Evolutionary conservation across 2,888 invertebrate species (phyloP).

Genomic region (Galeruca laticollis): DNA sequence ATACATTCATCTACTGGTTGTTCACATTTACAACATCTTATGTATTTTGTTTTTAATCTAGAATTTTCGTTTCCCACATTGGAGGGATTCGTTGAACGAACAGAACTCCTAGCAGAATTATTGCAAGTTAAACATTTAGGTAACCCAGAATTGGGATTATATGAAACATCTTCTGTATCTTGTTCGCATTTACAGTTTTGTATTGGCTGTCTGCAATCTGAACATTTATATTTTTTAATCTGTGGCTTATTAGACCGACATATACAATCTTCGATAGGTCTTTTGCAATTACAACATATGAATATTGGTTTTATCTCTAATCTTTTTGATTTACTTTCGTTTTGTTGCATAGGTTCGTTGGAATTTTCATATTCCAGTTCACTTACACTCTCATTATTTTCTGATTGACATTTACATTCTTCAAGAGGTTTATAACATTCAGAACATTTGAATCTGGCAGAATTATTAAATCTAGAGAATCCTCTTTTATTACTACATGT

Average conservation of each 20-base stretch:
- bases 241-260: too few relatives aligned
- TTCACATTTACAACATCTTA: not conserved
- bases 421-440: slow-evolving; percentile 8
- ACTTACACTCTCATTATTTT: not conserved
- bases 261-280: not conserved
- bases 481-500: not conserved
- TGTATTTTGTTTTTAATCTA: not conserved
- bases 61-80: not conserved
- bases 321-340: not conserved
- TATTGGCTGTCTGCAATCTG: not conserved
- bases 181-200: not conserved
- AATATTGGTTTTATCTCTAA: not conserved
- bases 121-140: not conserved
- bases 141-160: not conserved
- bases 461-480: not conserved
- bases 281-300: not conserved
- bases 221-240: not conserved
- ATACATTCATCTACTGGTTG: not conserved
- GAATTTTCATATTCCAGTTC: not conserved
- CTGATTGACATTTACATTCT: slow-evolving; percentile 6
- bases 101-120: not conserved
- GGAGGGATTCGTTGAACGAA: not conserved
- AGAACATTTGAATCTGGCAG: not conserved
- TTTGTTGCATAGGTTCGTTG: not conserved
- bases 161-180: not conserved